Evolutionary conservation across 2,888 invertebrate species (phyloP).

Genomic region (Meiosimyza decipiens): DNA sequence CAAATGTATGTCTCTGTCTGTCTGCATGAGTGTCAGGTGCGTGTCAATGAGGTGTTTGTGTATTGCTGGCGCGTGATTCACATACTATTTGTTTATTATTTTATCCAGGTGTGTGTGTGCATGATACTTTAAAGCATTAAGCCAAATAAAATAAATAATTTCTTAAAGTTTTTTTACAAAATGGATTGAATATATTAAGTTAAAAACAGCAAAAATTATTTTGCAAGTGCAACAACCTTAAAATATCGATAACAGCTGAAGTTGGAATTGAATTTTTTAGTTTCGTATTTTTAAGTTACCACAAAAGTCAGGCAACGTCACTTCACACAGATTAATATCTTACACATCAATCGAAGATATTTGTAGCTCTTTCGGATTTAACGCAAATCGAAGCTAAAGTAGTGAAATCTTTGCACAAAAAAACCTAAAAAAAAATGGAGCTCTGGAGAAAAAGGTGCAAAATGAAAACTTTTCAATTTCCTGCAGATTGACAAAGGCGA

Average conservation of each 20-base stretch:
- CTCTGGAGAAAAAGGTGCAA: too few species aligned
- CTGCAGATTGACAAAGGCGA: constrained; percentile 17
- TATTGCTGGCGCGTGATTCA: constrained; percentile 8
- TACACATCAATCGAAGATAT: constrained; percentile 2
- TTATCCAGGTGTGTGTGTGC: not conserved
- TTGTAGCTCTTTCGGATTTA: not conserved
- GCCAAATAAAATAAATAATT: not conserved
- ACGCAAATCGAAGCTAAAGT: constrained; percentile 6
- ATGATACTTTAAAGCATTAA: not conserved
- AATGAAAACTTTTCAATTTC: constrained; percentile 23
- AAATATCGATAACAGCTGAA: not conserved
- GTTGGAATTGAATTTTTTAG: not conserved
- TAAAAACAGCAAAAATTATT: not conserved
- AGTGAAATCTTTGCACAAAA: not conserved
- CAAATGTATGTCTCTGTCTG: not conserved
- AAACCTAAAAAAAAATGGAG: not conserved
- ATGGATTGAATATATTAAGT: not conserved
- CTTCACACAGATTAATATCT: not conserved
- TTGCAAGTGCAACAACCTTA: not conserved
- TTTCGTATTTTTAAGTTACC: not conserved
- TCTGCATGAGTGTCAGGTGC: constrained; percentile 16
- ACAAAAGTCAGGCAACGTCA: not conserved
- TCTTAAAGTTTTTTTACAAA: not conserved
- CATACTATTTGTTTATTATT: not conserved
- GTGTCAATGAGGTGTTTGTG: constrained; percentile 28